Evolutionary conservation across 53 echinoderm and acorn worm species (phyloP).

Genomic region (Apostichopus leukothele): DNA sequence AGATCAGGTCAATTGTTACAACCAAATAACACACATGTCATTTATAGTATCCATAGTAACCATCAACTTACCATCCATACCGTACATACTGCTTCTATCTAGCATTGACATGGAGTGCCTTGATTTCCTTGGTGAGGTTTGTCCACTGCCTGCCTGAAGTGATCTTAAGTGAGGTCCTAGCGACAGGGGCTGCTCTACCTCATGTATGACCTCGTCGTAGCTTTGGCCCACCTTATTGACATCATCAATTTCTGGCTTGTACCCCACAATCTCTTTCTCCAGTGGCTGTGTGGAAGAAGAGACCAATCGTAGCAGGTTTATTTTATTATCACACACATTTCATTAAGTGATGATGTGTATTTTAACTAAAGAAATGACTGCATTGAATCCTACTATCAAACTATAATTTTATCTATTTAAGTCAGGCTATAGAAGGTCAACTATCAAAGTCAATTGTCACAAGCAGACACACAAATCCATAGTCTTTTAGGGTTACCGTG

Average conservation of each 20-base stretch:
- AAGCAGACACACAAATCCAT: no score
- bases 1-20: no score
- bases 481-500: no score
- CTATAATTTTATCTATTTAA: no score
- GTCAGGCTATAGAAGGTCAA: no score
- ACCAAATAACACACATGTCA: no score
- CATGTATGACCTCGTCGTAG: conserved; percentile 76
- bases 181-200: conserved; percentile 73
- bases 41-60: no score
- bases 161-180: conserved; percentile 74
- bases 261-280: conserved; percentile 76
- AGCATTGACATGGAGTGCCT: conserved; percentile 37
- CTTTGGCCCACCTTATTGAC: conserved; percentile 82
- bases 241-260: conserved; percentile 88
- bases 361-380: not conserved
- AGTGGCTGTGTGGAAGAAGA: conserved; percentile 61
- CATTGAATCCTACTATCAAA: not conserved
- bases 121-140: conserved; percentile 16
- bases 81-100: conserved; percentile 40
- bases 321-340: no score
- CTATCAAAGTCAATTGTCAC: no score
- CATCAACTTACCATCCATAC: conserved; percentile 19
- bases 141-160: conserved; percentile 50
- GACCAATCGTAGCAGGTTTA: not conserved
- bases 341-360: not conserved